These are phyloP conservation scores for Meloidogyne hapla DNA, from an alignment of 1,140 invertebrate genomes.

Conservation along the genomic window DNA sequence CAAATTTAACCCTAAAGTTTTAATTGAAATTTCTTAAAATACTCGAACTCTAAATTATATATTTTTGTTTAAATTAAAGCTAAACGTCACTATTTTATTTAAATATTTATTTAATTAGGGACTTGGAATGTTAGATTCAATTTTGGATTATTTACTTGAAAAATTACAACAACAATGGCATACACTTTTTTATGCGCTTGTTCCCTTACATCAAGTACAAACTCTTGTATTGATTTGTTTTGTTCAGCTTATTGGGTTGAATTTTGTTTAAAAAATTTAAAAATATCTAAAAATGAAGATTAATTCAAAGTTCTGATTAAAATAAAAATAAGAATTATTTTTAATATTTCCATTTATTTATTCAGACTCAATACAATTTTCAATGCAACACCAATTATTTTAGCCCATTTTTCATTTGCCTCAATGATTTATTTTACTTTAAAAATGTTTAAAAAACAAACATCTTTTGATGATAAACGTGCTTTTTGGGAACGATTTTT, in stretches of 20 bases:
- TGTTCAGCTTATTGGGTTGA: slow-evolving; percentile 55
- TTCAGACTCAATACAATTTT: slow-evolving; percentile 51
- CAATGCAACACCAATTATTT: slow-evolving; percentile 42
- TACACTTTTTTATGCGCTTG: slow-evolving; percentile 52
- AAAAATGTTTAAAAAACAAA: slow-evolving; percentile 53
- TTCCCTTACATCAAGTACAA: slow-evolving; percentile 56
- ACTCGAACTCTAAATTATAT: too few species aligned
- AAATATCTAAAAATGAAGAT: slow-evolving; percentile 9
- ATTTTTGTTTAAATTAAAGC: too few species aligned
- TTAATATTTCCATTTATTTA: neutral
- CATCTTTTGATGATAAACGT: slow-evolving; percentile 30
- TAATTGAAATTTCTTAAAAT: too few species aligned
- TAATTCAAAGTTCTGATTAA: neutral
- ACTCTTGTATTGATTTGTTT: slow-evolving; percentile 57
- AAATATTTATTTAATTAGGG: neutral
- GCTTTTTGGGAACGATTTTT: slow-evolving; percentile 41
- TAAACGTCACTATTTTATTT: too few species aligned
- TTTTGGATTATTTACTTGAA: slow-evolving; percentile 53
- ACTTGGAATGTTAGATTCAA: slow-evolving; percentile 36
- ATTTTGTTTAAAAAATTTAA: neutral
- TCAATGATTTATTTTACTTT: slow-evolving; percentile 54
- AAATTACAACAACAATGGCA: slow-evolving; percentile 59
- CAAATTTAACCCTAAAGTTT: too few species aligned
- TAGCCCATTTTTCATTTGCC: slow-evolving; percentile 49
- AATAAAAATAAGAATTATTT: neutral